These are phyloP conservation scores for Selenia dentaria DNA, from an alignment of 2,888 invertebrate species.

Conservation along the genomic window DNA sequence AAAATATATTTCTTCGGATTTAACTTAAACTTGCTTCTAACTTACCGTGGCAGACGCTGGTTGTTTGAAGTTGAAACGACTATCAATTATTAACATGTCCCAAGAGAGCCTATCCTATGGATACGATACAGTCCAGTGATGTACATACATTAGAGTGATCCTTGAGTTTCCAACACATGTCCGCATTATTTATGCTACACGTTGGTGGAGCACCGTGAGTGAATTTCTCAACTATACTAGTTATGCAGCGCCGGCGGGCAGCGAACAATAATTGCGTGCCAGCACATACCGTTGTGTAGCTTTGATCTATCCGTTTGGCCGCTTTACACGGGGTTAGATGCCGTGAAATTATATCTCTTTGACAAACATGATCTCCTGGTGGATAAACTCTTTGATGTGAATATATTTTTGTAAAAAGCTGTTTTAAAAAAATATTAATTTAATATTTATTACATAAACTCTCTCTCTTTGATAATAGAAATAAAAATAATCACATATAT, in stretches of 20 bases:
- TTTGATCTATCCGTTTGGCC: constrained; percentile 18
- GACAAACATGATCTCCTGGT: constrained; percentile 24
- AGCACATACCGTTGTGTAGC: constrained; percentile 8
- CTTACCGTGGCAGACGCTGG: no score
- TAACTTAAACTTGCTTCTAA: no score
- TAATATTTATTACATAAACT: no score
- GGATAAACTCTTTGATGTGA: constrained; percentile 9
- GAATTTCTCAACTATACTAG: neutral
- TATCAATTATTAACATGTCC: no score
- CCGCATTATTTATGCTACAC: neutral
- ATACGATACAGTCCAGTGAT: no score
- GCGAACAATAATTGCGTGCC: constrained; percentile 9
- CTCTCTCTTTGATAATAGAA: no score
- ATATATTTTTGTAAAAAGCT: neutral
- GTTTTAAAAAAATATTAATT: no score
- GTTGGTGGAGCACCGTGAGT: neutral
- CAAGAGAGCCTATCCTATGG: no score
- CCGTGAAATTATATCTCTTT: constrained; percentile 33
- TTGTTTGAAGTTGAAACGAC: no score
- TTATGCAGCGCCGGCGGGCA: neutral
- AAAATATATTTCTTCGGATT: no score
- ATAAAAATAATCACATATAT: no score
- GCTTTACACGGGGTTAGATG: constrained; percentile 16
- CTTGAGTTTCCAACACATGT: neutral
- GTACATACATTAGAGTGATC: neutral